phyloP scores from a whole-genome alignment of 1,140 invertebrate species.

The Philotrypesis tridentata region DNA sequence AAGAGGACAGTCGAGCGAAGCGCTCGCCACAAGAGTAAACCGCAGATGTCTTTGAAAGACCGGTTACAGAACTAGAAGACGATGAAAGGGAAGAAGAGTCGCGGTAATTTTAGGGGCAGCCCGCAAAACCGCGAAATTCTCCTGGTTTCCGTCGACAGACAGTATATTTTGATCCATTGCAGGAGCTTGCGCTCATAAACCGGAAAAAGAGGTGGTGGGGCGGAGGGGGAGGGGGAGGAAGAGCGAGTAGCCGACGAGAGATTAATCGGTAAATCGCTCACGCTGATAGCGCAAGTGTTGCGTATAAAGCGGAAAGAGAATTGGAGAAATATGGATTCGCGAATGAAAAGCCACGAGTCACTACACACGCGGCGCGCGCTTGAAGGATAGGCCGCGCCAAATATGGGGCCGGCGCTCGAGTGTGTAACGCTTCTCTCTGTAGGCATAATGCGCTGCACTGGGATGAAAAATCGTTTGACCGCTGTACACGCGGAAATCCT shows the following conservation, averaged over 20 bases:
- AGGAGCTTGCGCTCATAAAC: neutral
- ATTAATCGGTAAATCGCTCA: constrained; percentile 24
- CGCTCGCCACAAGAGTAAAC: neutral
- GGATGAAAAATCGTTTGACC: neutral
- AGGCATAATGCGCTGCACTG: neutral
- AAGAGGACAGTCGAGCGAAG: neutral
- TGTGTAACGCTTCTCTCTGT: too few relatives aligned
- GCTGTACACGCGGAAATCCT: too few relatives aligned
- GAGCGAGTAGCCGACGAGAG: too few relatives aligned
- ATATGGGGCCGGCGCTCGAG: neutral
- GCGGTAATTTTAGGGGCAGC: neutral
- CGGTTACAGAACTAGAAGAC: neutral
- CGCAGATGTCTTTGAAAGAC: too few relatives aligned
- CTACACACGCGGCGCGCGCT: too few relatives aligned
- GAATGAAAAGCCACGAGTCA: constrained; percentile 10
- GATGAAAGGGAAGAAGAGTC: neutral
- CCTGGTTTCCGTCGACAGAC: too few relatives aligned
- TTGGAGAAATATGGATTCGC: neutral
- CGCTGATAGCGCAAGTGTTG: neutral
- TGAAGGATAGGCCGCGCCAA: neutral
- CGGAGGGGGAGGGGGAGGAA: neutral
- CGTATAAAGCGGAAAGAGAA: neutral
- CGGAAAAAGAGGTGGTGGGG: neutral
- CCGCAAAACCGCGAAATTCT: constrained; percentile 3
- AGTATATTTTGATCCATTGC: neutral